Evolutionary conservation across 1,140 invertebrate species (phyloP).

Genomic region (Parasteatoda tepidariorum): DNA sequence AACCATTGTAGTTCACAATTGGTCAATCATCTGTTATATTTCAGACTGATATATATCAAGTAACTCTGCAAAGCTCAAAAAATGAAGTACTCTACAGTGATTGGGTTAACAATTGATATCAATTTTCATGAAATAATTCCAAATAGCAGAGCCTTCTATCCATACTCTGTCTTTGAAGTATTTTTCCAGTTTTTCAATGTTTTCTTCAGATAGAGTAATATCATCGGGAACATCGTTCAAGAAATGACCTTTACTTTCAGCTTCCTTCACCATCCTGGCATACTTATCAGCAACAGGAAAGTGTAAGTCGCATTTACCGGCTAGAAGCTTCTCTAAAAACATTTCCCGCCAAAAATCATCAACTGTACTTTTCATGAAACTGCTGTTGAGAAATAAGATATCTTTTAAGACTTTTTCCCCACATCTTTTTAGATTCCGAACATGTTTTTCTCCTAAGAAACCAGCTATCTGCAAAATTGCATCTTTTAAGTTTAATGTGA

Average conservation of each 20-base stretch:
- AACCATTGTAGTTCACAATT: no score
- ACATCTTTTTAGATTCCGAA: conserved; percentile 62
- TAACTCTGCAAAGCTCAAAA: no score
- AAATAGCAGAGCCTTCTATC: no score
- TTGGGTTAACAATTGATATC: no score
- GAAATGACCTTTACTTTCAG: conserved; percentile 66
- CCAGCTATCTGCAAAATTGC: conserved; percentile 68
- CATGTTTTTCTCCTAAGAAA: conserved; percentile 68
- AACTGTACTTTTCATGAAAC: conserved; percentile 70
- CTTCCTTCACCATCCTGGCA: conserved; percentile 68
- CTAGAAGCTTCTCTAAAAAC: neutral
- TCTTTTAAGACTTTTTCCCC: conserved; percentile 64
- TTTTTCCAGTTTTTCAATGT: no score
- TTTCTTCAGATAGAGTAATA: no score
- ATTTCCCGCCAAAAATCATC: neutral
- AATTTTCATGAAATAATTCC: no score
- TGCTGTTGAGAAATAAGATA: conserved; percentile 69
- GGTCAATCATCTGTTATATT: no score
- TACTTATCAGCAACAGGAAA: conserved; percentile 67
- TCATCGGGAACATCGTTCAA: no score
- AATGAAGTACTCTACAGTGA: no score
- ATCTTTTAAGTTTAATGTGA: conserved; percentile 65
- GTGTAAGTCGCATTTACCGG: neutral
- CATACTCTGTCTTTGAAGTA: no score
- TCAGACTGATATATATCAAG: no score